Evolutionary conservation across 2,113 vertebrate species (phyloP).

Genomic region (Channa argus): DNA sequence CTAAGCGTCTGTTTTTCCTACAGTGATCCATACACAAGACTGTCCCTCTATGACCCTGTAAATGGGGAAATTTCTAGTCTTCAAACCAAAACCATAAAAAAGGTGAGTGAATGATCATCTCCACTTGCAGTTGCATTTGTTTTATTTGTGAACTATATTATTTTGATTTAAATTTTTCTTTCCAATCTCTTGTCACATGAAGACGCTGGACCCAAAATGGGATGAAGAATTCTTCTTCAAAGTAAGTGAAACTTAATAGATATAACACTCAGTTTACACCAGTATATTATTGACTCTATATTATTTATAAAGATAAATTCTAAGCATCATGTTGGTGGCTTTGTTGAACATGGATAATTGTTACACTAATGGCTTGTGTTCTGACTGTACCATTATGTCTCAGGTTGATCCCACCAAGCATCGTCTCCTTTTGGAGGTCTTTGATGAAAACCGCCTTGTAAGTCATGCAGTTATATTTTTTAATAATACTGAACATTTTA

Average conservation of each 20-base stretch:
- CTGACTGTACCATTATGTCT: constrained; percentile 45
- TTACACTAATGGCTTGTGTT: background rate
- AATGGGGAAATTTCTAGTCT: constrained; percentile 90
- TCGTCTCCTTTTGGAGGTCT: constrained; percentile 95
- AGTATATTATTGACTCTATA: background rate
- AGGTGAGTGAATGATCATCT: constrained; percentile 80
- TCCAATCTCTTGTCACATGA: constrained; percentile 11
- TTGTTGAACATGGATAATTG: background rate
- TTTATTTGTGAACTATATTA: constrained; percentile 13
- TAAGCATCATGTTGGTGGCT: background rate
- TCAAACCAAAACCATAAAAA: constrained; percentile 96
- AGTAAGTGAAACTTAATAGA: constrained; percentile 84
- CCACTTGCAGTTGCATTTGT: background rate
- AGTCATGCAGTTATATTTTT: constrained; percentile 58
- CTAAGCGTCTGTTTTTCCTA: constrained; percentile 42
- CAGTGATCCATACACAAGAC: constrained; percentile 95
- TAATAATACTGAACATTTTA: background rate
- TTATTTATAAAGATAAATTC: background rate
- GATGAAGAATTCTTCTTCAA: constrained; percentile 94
- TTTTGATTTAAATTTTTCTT: constrained; percentile 11
- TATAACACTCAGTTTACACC: background rate
- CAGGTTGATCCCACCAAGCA: constrained; percentile 93
- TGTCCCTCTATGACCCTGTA: constrained; percentile 91
- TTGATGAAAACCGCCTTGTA: constrained; percentile 99
- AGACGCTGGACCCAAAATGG: constrained; percentile 98